Evolutionary conservation across 2,888 invertebrate species (phyloP), one percentile per base, ranked within the genome.

Genomic region (Rhagophthalmus giganteus): DNA sequence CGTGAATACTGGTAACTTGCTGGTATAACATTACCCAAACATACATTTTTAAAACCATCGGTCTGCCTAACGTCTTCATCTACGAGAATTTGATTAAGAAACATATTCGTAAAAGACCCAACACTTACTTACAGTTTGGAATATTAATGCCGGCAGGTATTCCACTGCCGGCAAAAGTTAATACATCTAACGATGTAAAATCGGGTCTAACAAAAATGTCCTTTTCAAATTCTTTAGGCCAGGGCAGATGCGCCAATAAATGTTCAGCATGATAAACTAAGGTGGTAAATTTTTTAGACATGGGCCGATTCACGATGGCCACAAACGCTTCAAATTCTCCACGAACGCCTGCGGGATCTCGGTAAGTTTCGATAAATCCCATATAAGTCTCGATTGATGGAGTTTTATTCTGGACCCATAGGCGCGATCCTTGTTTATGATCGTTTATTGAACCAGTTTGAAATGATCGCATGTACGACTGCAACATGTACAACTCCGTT

Each of bases 1-100:
- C 88, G 87, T 31, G 78, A 74, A 40, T 84, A 81, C 64, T 88
- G 88, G 74, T 89, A 89, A 33, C 85, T 86, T 2, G 94, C 90
- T 1, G 91, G 88, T 61, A 97, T 86, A 4, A 97, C 96, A 75
- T 98, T 98, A 9, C 94, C 94, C 8, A 98, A 77, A 0, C 95
- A 95, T 0, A 98, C 97, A 72, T 98, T 98, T 73, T 98, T 98
- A 74, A 97, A 98, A 0, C 97, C 97, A 75, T 96, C 94, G 58
- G 85, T 83, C 70, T 97, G 95, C n/a, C 95, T 85, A 60, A 98
- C 96, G 67, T 96, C 95, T 71, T 97, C 95, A 78, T 98, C 93
- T 93, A 67, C 44, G 71, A 71, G 12, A 32, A 37, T n/a, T n/a
- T n/a, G 44, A n/a, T 8, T 35, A 6, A 5, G 28, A 10, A 14